phyloP scores from a whole-genome alignment of 2,113 vertebrate species.

The Oreochromis niloticus region DNA sequence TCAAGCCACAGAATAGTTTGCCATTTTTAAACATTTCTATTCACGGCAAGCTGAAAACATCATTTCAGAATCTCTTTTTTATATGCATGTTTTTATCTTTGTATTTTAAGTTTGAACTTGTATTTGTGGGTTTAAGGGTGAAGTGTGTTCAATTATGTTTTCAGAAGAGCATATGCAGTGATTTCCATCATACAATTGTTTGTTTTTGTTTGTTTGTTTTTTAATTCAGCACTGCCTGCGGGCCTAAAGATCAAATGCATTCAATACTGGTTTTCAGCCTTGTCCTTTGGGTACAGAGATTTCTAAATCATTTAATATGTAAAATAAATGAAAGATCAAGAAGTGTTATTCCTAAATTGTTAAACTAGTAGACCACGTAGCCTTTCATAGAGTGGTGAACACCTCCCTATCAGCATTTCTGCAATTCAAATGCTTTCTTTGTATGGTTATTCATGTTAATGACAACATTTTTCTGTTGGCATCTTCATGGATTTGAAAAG shows the following conservation, averaged over 20 bases:
- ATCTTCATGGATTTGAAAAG: neutral
- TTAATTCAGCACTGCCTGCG: neutral
- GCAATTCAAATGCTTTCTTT: neutral
- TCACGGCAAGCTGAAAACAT: neutral
- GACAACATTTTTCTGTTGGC: neutral
- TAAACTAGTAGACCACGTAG: neutral
- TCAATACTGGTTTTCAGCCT: neutral
- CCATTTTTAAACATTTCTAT: fast-evolving
- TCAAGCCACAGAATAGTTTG: neutral
- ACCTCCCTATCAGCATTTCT: neutral
- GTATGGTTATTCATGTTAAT: fast-evolving
- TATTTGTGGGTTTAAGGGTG: neutral
- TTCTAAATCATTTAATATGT: neutral
- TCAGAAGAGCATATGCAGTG: fast-evolving
- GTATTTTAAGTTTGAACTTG: neutral
- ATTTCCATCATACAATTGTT: neutral
- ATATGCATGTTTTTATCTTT: neutral
- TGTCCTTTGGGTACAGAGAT: neutral
- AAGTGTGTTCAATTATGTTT: neutral
- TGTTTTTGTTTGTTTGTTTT: neutral
- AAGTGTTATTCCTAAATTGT: neutral
- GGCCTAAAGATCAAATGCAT: neutral
- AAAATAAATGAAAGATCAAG: neutral
- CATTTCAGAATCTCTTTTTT: neutral
- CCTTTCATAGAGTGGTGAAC: neutral